Base-by-base conservation (phyloP, 2,113 vertebrate genomes). In the Leuciscus idus region DNA sequence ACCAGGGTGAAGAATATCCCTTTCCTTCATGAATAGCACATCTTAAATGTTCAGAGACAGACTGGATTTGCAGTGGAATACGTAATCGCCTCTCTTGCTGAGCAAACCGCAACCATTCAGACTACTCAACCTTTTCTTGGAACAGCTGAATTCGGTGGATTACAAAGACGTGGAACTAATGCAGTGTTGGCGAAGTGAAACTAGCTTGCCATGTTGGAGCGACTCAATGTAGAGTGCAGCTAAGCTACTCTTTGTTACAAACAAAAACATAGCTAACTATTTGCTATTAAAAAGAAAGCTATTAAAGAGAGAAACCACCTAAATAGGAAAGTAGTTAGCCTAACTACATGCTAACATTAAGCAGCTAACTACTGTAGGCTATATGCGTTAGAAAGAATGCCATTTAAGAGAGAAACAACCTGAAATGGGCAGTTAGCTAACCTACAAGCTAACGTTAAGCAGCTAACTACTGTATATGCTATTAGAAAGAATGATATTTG, bases 1-100 rank as follows among this genome's bases (percentile, higher is more conserved):
- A 33, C 48, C 46, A 75, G 33, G 21, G 68, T 59, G 81, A 84
- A 64, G 50, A 43, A 26, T 48, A 81, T 83, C 62, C 52, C 15
- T 17, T 4, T 17, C 10, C 55, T 57, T 80, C 83, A 73, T 48
- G 23, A 88, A 23, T 21, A 64, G 43, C 52, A 55, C 39, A 21
- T 55, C 10, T 43, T 36, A 61, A 77, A 82, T 57, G 77, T 74
- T 26, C 39, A 81, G 50, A 30, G 26, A 33, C 30, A 55, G 50
- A 10, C 79, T 30, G 61, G 61, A 81, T 81, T 26, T 50, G 19
- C 79, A 12, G 77, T 17, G 10, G 21, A 61, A 46, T 26, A 26
- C 7, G 36, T 80, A 80, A 80, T 62, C 12, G 15, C 19, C 13
- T 61, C 33, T n/a, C 15, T 28, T 19, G 43, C 78, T 17, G 3